Percentiles rank a stretch among this genome's conserved stretches.
Evolutionary conservation across 2,888 invertebrate genomes (phyloP).

Genomic region (Fragum whitleyi): DNA sequence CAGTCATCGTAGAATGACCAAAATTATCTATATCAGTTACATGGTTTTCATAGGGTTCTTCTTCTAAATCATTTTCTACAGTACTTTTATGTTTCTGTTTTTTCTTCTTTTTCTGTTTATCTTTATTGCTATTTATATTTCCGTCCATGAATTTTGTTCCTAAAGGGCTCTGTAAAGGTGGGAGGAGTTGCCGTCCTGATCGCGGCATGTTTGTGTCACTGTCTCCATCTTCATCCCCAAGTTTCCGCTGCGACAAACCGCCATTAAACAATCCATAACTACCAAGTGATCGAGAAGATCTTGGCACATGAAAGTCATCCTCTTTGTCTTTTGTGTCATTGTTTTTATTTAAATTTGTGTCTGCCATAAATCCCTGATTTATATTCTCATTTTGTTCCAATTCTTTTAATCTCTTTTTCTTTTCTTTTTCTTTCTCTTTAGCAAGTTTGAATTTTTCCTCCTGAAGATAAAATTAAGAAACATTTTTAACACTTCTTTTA

Average conservation of each 20-base stretch:
- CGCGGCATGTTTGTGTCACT: constrained; percentile 26
- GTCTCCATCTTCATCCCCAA: constrained; percentile 17
- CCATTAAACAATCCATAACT: constrained; percentile 44
- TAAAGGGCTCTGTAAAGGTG: constrained; percentile 72
- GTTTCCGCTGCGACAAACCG: constrained; percentile 9
- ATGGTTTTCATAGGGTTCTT: not conserved
- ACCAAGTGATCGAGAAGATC: constrained; percentile 54
- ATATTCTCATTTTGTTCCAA: constrained; percentile 38
- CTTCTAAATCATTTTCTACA: not conserved
- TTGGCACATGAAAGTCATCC: constrained; percentile 54
- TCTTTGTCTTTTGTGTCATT: constrained; percentile 32
- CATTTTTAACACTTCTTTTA: too few species aligned
- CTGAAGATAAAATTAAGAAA: constrained; percentile 47
- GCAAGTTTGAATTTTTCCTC: constrained; percentile 68
- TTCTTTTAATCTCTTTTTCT: constrained; percentile 51
- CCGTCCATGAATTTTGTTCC: constrained; percentile 67
- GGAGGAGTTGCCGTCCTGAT: constrained; percentile 60
- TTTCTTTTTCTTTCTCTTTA: constrained; percentile 70
- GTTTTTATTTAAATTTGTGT: not conserved
- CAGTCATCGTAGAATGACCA: constrained; percentile 29
- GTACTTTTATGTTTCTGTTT: constrained; percentile 35
- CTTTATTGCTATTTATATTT: constrained; percentile 36
- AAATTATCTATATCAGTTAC: not conserved
- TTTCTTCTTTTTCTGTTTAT: constrained; percentile 42
- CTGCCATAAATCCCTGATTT: not conserved